A percentile compares a stretch with the other conserved stretches of the same genome.
phyloP scores from a whole-genome alignment of 1,140 invertebrate genomes.

The Heliconius hermathena region DNA sequence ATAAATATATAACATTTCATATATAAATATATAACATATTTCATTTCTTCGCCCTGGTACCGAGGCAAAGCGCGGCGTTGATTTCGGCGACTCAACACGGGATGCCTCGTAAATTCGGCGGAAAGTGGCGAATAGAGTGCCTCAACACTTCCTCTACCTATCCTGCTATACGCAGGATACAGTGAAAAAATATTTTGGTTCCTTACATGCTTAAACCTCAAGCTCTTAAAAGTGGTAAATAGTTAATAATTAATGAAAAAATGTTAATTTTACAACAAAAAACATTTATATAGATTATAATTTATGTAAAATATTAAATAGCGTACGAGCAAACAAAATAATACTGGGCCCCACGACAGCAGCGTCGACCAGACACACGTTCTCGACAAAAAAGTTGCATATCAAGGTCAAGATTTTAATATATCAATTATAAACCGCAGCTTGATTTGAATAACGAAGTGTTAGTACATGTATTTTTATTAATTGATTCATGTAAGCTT shows the following conservation, averaged over 20 bases:
- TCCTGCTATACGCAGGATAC: no score
- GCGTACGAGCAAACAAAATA: slow-evolving; percentile 28
- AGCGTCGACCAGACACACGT: slow-evolving; percentile 39
- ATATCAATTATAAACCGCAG: slow-evolving; percentile 49
- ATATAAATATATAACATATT: no score
- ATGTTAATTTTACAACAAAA: background rate
- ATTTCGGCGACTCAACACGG: no score
- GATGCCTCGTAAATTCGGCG: no score
- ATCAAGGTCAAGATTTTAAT: slow-evolving; percentile 53
- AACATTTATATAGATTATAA: background rate
- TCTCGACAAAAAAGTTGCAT: slow-evolving; percentile 51
- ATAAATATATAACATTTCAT: no score
- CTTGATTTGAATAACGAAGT: slow-evolving; percentile 41
- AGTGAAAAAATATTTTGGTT: background rate
- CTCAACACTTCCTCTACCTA: no score
- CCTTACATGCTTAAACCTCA: background rate
- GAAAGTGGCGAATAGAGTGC: no score
- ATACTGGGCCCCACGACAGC: slow-evolving; percentile 44
- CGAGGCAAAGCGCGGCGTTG: no score
- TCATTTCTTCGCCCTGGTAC: no score
- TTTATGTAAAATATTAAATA: slow-evolving; percentile 22
- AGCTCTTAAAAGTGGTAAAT: background rate
- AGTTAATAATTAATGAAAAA: background rate
- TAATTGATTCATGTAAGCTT: background rate
- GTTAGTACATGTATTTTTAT: background rate